These are phyloP conservation scores for Lepidonotus clava DNA, from an alignment of 2,888 invertebrate genomes.

Conservation along the genomic window DNA sequence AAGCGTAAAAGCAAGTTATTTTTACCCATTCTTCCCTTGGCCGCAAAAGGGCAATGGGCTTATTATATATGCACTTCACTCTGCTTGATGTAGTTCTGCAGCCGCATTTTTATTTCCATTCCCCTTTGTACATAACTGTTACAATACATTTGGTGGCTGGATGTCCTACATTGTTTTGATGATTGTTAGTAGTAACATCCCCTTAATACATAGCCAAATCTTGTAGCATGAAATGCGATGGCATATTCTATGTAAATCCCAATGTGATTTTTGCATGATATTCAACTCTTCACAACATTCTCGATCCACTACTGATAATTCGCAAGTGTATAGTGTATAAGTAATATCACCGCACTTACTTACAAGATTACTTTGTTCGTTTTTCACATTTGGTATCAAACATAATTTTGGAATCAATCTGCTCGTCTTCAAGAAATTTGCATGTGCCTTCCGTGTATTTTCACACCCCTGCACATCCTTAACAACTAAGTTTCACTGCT, in stretches of 20 bases:
- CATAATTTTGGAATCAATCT: background rate
- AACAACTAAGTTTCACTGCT: background rate
- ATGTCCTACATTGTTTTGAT: constrained; percentile 9
- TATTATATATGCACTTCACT: constrained; percentile 52
- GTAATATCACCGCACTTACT: too few relatives aligned
- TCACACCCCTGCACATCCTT: background rate
- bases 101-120: constrained; percentile 33
- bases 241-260: constrained; percentile 34
- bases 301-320: constrained; percentile 7
- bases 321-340: background rate
- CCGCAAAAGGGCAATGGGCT: constrained; percentile 50
- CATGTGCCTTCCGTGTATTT: background rate
- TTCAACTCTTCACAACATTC: constrained; percentile 17
- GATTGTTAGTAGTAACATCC: constrained; percentile 12
- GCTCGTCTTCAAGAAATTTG: background rate
- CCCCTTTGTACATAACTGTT: constrained; percentile 44
- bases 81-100: constrained; percentile 48
- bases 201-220: constrained; percentile 16
- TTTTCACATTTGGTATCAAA: too few relatives aligned
- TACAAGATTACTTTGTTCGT: too few relatives aligned
- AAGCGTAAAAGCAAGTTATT: constrained; percentile 65
- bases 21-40: constrained; percentile 55
- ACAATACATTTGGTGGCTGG: constrained; percentile 20
- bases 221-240: constrained; percentile 34
- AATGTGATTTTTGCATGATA: constrained; percentile 32